Base-by-base conservation (phyloP, 1,140 invertebrate species). In the Microplitis mediator region DNA sequence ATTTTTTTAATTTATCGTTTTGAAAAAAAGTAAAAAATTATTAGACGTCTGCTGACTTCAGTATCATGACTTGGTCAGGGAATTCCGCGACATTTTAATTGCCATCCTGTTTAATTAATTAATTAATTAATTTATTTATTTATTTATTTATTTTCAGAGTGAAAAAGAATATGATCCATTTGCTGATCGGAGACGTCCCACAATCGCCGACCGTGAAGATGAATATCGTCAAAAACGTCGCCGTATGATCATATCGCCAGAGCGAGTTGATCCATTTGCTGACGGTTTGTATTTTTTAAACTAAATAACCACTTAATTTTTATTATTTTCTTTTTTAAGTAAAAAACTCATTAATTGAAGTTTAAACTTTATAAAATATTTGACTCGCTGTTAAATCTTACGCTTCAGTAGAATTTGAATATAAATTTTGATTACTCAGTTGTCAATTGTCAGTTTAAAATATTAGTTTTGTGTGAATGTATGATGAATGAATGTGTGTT, bases 121-220 rank as follows among this genome's bases (percentile, higher is more conserved):
- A 65, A 8, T 51, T 52, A 45, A 51, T 32, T 67, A 34, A 63
- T 66, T 51, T 66, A n/a, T n/a, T n/a, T n/a, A n/a, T 23, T 23
- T 39, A 64, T 45, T 11, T 62, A 52, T 50, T 54, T 45, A 35
- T 5, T 87, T 90, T 65, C 81, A 97, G 94, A 92, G 91, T 82
- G 94, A 95, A 77, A 94, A 94, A 81, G 97, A 98, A 86, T 95
- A 94, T 90, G 98, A 99, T 89, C 97, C 97, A 2, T 95, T 99
- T 91, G 97, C 95, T 31, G 97, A 99, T 76, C 92, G 96, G 83
- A 89, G 96, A 74, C 88, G 93, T 69, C 93, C 95, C 23, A 97
- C 94, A 4, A 97, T 99, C 85, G 95, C 95, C 1, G 97, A 99
- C 78, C 90, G 96, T 73, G 97, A 99, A 88, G 97, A 98, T 92